A percentile compares a stretch with the other conserved stretches of the same genome.
These are phyloP conservation scores for Cyanoramphus novaezelandiae DNA, from an alignment of 2,113 vertebrate species.

Conservation along the genomic window DNA sequence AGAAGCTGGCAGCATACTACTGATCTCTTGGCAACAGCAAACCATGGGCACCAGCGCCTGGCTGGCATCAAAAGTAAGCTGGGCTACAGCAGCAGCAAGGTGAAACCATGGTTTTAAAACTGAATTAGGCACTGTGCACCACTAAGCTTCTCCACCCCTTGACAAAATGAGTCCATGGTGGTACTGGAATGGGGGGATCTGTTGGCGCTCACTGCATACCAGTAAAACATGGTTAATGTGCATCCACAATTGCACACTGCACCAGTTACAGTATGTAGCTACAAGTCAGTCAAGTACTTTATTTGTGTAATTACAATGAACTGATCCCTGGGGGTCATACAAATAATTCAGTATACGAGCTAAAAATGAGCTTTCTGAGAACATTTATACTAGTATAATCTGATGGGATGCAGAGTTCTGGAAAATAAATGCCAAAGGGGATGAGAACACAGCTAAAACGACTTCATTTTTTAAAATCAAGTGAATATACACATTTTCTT, in stretches of 20 bases:
- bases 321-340: background rate
- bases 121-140: background rate
- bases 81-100: background rate
- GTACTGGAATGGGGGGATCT: background rate
- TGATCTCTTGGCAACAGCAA: background rate
- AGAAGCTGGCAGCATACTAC: background rate
- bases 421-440: constrained; percentile 48
- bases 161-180: background rate
- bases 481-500: background rate
- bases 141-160: background rate
- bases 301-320: constrained; percentile 40
- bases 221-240: background rate
- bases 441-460: background rate
- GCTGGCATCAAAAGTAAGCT: background rate
- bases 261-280: background rate
- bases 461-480: constrained; percentile 53
- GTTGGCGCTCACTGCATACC: background rate
- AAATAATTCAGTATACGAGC: constrained; percentile 15
- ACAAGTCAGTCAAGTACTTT: constrained; percentile 15
- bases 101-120: background rate
- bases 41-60: background rate
- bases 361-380: constrained; percentile 58
- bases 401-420: constrained; percentile 31
- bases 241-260: background rate
- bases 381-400: background rate